Percentiles rank a stretch among this genome's conserved stretches.
phyloP scores from a whole-genome alignment of 2,113 vertebrate genomes.

The Pao palembangensis region DNA sequence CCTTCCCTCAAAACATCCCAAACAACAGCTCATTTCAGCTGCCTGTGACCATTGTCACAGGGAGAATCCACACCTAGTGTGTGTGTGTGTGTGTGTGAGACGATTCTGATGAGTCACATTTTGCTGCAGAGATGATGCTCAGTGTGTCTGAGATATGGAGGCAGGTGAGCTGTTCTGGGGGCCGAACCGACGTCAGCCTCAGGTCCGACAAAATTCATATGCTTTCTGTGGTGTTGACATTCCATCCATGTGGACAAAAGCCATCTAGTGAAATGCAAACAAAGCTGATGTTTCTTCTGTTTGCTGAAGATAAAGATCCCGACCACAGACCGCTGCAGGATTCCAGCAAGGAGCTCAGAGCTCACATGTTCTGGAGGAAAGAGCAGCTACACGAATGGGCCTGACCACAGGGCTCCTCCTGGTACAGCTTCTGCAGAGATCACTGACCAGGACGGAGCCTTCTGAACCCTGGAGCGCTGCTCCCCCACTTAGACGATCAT shows the following conservation, averaged over 20 bases:
- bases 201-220: constrained; percentile 28
- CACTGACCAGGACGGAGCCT: neutral
- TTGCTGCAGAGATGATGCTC: constrained; percentile 17
- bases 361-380: constrained; percentile 75
- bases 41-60: neutral
- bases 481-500: constrained; percentile 63
- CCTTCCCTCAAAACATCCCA: constrained; percentile 6
- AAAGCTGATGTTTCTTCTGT: constrained; percentile 20
- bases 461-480: constrained; percentile 14
- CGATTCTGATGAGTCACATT: constrained; percentile 13
- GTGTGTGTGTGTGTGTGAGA: constrained; percentile 7
- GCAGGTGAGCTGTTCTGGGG: constrained; percentile 25
- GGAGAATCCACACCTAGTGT: constrained; percentile 14
- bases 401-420: constrained; percentile 78
- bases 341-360: constrained; percentile 65
- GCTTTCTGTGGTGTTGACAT: constrained; percentile 20
- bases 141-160: neutral
- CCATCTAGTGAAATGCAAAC: constrained; percentile 13
- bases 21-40: neutral
- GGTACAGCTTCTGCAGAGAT: constrained; percentile 24
- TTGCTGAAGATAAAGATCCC: constrained; percentile 75
- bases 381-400: constrained; percentile 66
- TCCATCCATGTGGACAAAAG: constrained; percentile 29
- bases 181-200: constrained; percentile 43
- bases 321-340: constrained; percentile 77